Percentiles rank a stretch among this genome's conserved stretches.
Evolutionary conservation across 2,888 invertebrate species (phyloP).

Genomic region (Orthosia incerta): DNA sequence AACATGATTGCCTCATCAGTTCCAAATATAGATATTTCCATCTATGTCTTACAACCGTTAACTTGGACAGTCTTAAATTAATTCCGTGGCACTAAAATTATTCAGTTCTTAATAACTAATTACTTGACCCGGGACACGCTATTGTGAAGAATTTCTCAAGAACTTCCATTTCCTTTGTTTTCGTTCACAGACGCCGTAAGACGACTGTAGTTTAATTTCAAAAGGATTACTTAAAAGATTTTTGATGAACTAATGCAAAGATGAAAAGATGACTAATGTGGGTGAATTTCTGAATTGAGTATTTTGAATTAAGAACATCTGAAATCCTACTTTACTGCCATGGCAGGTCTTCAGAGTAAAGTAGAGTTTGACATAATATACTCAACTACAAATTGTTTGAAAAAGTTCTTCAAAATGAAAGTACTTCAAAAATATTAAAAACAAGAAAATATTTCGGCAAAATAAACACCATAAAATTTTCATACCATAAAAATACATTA

Average conservation of each 20-base stretch:
- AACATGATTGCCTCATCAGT: neutral
- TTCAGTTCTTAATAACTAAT: conserved; percentile 65
- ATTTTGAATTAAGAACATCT: too few relatives aligned
- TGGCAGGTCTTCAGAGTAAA: too few relatives aligned
- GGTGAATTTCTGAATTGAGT: too few relatives aligned
- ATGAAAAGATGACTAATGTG: neutral
- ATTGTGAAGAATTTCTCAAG: conserved; percentile 57
- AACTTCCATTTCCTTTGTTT: conserved; percentile 44
- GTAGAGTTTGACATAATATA: too few relatives aligned
- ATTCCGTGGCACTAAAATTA: conserved; percentile 58
- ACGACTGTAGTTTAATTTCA: conserved; percentile 11
- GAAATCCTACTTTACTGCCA: too few relatives aligned
- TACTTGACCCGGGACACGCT: conserved; percentile 55
- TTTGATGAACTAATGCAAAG: neutral
- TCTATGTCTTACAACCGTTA: conserved; percentile 36
- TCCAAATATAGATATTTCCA: conserved; percentile 1
- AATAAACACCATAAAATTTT: too few relatives aligned
- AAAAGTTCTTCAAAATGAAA: too few relatives aligned
- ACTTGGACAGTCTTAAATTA: conserved; percentile 57
- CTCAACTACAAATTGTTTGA: too few relatives aligned
- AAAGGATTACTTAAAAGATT: conserved; percentile 1
- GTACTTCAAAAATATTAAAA: too few relatives aligned
- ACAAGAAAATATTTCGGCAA: too few relatives aligned
- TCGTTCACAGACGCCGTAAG: conserved; percentile 13
- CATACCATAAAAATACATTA: too few relatives aligned